Conservation (phyloP, 1,140 invertebrate genomes). For the Chironomus striatipennis region DNA sequence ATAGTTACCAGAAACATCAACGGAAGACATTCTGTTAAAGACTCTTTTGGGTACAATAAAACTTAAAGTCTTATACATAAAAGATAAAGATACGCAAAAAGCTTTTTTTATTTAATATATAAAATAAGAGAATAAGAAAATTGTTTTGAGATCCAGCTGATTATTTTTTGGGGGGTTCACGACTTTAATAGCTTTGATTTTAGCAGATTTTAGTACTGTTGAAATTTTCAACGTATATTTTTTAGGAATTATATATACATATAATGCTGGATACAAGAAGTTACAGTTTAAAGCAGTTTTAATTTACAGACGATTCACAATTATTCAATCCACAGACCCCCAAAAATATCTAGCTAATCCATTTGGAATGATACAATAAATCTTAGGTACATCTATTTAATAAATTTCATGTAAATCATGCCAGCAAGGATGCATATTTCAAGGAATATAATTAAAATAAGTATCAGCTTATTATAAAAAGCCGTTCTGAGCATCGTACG, state of each 20-base stretch:
- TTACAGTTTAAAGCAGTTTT: no score
- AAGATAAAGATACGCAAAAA: neutral
- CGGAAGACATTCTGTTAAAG: neutral
- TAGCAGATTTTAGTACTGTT: no score
- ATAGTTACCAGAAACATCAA: neutral
- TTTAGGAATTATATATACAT: no score
- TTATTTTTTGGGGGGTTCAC: no score
- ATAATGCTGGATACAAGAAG: no score
- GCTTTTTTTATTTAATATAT: neutral
- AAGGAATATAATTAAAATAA: constrained; percentile 42
- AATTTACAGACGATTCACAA: no score
- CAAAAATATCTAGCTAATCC: no score
- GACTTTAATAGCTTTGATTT: no score
- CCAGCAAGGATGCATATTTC: constrained; percentile 38
- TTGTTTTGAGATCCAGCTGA: neutral
- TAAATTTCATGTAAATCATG: constrained; percentile 34
- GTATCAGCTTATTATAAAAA: constrained; percentile 43
- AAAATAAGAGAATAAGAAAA: neutral
- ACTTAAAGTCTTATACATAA: neutral
- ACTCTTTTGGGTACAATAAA: neutral
- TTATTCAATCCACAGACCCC: no score
- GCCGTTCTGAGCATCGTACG: constrained; percentile 41
- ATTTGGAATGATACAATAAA: no score
- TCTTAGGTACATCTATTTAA: neutral
- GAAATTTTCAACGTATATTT: no score